phyloP scores from a whole-genome alignment of 2,888 invertebrate species.

The Mesochorus sp. region DNA sequence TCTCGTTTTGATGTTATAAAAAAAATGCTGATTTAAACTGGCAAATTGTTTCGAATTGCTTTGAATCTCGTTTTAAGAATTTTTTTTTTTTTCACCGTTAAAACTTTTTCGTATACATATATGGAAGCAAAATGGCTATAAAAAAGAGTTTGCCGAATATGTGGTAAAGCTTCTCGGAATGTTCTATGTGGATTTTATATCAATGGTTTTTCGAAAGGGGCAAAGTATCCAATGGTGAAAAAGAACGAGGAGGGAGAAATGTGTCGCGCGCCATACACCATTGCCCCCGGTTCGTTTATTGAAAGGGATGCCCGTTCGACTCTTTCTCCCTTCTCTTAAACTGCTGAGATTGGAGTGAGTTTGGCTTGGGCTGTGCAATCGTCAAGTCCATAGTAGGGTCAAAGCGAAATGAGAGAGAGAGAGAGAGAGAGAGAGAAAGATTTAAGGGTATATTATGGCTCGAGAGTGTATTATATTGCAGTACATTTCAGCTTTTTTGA shows the following conservation, averaged over 20 bases:
- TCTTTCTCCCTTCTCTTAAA: conserved; percentile 7
- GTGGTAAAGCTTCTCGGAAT: background rate
- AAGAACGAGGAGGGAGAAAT: conserved; percentile 37
- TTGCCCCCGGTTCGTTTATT: conserved; percentile 50
- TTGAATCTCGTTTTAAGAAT: no score
- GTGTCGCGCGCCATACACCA: conserved; percentile 44
- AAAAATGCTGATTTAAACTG: no score
- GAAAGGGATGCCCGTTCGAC: conserved; percentile 53
- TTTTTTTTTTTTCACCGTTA: no score
- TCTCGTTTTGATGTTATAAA: no score
- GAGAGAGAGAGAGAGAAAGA: no score
- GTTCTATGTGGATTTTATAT: conserved; percentile 3
- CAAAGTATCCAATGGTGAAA: conserved; percentile 40
- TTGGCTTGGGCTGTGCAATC: conserved; percentile 36
- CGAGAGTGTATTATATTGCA: conserved; percentile 50
- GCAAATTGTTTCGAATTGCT: no score
- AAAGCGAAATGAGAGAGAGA: conserved; percentile 51
- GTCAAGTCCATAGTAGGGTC: conserved; percentile 57
- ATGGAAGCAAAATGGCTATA: no score
- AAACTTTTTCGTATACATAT: no score
- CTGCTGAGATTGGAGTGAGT: conserved; percentile 21
- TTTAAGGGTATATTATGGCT: conserved; percentile 26
- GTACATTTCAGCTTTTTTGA: conserved; percentile 51
- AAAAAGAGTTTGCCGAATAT: background rate
- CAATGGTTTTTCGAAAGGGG: conserved; percentile 9